Evolutionary conservation across 2,888 invertebrate genomes (phyloP), one percentile per base, ranked within the genome.

Genomic region (Drosophila nr. perissopoda): DNA sequence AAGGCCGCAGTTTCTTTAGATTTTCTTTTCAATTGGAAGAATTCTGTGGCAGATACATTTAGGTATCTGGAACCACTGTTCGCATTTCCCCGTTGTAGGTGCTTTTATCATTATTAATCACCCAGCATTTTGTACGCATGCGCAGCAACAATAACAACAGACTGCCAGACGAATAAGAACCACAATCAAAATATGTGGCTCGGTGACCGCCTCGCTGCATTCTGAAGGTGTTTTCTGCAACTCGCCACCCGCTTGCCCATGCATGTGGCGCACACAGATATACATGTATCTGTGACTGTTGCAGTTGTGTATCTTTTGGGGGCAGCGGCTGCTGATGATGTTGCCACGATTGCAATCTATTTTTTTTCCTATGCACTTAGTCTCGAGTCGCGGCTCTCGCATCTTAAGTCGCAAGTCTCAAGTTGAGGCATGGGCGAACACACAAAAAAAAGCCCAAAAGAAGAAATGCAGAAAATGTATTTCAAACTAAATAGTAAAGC

Each of bases 341-440:
- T 87, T 82, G 90, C 87, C 88, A 88, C 88, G 88, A 88, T 88
- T 89, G 90, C 88, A 90, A 88, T 88, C 87, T 88, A 89, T 89
- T 90, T 89, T 84, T 84, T 88, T 84, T 88, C 83, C 86, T 89
- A 89, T 89, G 89, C 83, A 71, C 66, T 76, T 59, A 70, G 79
- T 71, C 61, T 59, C 40, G 42, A 61, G 40, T 61, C 46, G 46
- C 29, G 29, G 52, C 6, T 57, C 31, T 56, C 27, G 48, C 46
- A n/a, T 53, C 40, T 60, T 38, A 48, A 70, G 58, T 64, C 36
- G 38, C 31, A 42, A 40, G 58, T 64, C 69, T 59, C 65, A 58
- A 64, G 66, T 72, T 76, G 78, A 68, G 62, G 61, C 81, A 46
- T 46, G 25, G 25, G 7, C 46, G 46, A 46, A 25, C 25, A 46